Evolutionary conservation across 2,113 vertebrate genomes (phyloP).

Genomic region (Dasyornis broadbenti): DNA sequence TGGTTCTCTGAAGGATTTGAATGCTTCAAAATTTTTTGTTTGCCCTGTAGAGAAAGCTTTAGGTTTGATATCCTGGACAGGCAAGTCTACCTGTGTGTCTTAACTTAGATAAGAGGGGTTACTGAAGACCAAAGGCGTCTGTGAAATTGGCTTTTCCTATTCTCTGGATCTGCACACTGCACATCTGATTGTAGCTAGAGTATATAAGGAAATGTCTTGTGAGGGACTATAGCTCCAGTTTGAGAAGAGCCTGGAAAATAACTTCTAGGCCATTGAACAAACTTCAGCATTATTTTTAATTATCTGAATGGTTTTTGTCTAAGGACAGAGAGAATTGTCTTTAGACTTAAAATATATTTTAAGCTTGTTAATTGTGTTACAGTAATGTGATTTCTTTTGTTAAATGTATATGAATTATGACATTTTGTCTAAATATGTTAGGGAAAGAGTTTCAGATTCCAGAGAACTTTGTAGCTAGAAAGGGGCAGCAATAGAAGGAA

Average conservation of each 20-base stretch:
- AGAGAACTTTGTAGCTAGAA: neutral
- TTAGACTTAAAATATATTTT: neutral
- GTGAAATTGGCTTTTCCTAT: rapidly evolving
- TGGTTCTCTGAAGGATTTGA: neutral
- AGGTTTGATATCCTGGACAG: neutral
- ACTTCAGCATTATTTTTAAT: neutral
- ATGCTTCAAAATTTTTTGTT: neutral
- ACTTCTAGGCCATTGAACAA: neutral
- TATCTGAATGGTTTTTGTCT: neutral
- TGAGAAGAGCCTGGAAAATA: neutral
- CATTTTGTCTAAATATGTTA: neutral
- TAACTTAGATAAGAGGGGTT: neutral
- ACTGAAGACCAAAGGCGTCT: neutral
- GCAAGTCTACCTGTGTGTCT: neutral
- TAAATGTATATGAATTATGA: neutral
- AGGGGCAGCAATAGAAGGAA: neutral
- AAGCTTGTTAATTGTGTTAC: neutral
- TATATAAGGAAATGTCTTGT: rapidly evolving
- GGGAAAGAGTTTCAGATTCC: neutral
- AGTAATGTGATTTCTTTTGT: neutral
- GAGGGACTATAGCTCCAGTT: neutral
- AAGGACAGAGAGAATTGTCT: neutral
- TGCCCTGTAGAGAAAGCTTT: neutral
- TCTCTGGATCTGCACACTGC: neutral
- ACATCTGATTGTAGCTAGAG: neutral